Evolutionary conservation across 1,140 invertebrate species (phyloP).

Genomic region (Halyomorpha halys): DNA sequence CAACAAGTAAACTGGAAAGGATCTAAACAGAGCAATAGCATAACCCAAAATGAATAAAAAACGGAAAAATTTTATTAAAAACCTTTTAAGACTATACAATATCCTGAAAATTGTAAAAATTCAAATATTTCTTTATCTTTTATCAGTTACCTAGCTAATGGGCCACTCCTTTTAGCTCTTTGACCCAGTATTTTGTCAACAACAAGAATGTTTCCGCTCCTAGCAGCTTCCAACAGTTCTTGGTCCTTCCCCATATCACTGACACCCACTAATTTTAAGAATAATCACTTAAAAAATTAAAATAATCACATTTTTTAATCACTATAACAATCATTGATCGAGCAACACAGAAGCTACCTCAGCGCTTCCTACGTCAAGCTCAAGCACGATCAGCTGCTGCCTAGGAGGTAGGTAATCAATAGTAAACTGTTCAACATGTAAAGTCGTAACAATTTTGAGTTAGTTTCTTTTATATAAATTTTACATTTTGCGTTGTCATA

Average conservation of each 20-base stretch:
- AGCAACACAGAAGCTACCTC: conserved; percentile 1
- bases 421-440: conserved; percentile 6
- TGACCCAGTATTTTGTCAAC: conserved; percentile 85
- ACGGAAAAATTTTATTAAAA: no score
- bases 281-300: conserved; percentile 27
- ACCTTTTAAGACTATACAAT: no score
- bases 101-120: no score
- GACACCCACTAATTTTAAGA: conserved; percentile 32
- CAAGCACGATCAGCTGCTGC: conserved; percentile 8
- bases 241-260: conserved; percentile 87
- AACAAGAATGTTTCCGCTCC: conserved; percentile 75
- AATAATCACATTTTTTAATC: conserved; percentile 29
- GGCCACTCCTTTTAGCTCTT: conserved; percentile 82
- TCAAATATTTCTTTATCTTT: background rate
- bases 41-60: no score
- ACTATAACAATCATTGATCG: conserved; percentile 16
- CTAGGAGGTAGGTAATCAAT: conserved; percentile 8
- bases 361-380: background rate
- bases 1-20: no score
- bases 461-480: no score
- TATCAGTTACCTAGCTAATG: conserved; percentile 68
- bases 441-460: no score
- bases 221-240: conserved; percentile 87
- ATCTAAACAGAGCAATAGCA: no score
- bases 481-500: no score